Percentiles rank a stretch among this genome's conserved stretches.
Conservation (phyloP, 2,113 vertebrate species). For the Eleginops maclovinus region DNA sequence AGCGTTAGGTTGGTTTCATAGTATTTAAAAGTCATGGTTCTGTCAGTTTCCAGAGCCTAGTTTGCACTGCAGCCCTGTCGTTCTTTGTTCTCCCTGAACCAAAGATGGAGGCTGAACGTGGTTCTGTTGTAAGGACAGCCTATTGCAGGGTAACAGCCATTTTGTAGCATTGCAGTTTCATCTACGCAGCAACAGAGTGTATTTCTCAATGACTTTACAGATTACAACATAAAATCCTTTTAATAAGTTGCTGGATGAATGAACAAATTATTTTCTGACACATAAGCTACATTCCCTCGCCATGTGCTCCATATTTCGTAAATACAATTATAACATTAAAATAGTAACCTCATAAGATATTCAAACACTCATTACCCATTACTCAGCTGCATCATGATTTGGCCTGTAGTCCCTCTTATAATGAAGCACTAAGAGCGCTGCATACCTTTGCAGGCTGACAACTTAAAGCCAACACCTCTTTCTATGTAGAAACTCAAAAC, state of each 20-base stretch:
- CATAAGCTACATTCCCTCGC: not conserved
- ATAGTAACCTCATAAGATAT: not conserved
- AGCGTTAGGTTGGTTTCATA: not conserved
- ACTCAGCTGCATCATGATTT: conserved; percentile 4
- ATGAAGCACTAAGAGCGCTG: not conserved
- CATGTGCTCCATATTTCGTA: not conserved
- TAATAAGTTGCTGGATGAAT: not conserved
- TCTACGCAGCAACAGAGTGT: conserved; percentile 12
- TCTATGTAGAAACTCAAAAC: conserved; percentile 27
- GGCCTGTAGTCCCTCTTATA: not conserved
- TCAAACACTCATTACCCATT: conserved; percentile 19
- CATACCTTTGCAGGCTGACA: conserved; percentile 24
- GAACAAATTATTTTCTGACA: not conserved
- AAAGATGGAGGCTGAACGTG: conserved; percentile 76
- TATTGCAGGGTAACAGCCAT: conserved; percentile 71
- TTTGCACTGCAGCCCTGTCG: not conserved
- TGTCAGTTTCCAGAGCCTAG: not conserved
- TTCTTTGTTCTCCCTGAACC: conserved; percentile 63
- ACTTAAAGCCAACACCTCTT: conserved; percentile 48
- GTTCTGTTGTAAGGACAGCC: conserved; percentile 55
- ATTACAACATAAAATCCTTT: not conserved
- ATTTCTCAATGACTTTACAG: not conserved
- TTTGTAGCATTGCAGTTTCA: conserved; percentile 72
- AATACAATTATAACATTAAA: not conserved
- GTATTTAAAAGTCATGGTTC: accelerated